phyloP scores from a whole-genome alignment of 2,113 vertebrate genomes.

The Serranochromis macrocephalus region DNA sequence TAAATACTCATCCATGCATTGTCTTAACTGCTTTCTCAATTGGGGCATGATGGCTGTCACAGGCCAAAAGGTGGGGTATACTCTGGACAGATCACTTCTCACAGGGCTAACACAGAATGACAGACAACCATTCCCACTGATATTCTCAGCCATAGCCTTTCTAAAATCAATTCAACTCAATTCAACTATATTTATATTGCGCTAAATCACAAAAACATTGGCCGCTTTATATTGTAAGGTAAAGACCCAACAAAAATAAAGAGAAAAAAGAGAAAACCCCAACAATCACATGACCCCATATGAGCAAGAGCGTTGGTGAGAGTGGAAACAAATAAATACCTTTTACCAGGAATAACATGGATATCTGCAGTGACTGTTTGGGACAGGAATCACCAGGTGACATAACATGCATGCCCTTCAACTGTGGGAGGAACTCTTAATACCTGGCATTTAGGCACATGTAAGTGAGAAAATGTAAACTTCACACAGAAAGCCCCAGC shows the following conservation, averaged over 20 bases:
- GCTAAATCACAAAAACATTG: not conserved
- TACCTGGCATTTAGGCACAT: not conserved
- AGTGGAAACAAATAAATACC: not conserved
- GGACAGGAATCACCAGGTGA: not conserved
- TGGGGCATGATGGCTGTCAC: not conserved
- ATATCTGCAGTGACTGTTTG: not conserved
- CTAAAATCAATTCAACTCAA: not conserved
- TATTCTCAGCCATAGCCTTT: not conserved
- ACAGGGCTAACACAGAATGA: not conserved
- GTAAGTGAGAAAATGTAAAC: not conserved
- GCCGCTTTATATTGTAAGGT: not conserved
- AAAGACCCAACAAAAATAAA: not conserved
- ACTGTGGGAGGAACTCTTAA: not conserved
- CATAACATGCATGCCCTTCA: not conserved
- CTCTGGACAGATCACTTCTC: not conserved
- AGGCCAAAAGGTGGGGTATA: not conserved
- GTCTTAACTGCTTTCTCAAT: not conserved
- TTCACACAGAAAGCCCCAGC: not conserved
- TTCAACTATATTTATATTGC: not conserved
- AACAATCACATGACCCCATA: not conserved
- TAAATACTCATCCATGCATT: not conserved
- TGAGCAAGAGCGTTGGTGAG: rapidly evolving
- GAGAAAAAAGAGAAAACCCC: not conserved
- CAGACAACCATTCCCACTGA: not conserved
- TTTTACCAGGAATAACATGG: not conserved